Base-by-base conservation (phyloP, 2,797 vertebrate genomes). In the Odontamblyopus lacepedii region DNA sequence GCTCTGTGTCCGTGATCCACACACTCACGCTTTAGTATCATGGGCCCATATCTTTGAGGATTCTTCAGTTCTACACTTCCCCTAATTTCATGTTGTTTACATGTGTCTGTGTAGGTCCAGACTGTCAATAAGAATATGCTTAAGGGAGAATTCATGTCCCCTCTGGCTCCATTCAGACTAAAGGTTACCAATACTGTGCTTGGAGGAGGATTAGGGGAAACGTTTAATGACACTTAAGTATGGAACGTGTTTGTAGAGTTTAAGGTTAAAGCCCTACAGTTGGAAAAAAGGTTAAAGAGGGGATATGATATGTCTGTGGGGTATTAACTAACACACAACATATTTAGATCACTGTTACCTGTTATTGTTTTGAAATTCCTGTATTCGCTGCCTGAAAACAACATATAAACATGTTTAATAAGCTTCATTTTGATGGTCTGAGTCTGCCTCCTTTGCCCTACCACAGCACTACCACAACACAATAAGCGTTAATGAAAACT, bases 181-280 rank as follows among this genome's bases (percentile, higher is more conserved):
- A 76, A 63, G 75, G 80, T 87, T 83, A 78, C 75, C 63, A 26
- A 71, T 81, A 73, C 72, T 69, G 18, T 80, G 77, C 77, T 80
- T 69, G 44, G 80, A 89, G 50, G 81, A 90, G 81, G 81, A 87
- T 86, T 87, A 83, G 78, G 69, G 67, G 56, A 79, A 82, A 80
- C 73, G 72, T 81, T 88, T 69, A 89, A 88, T 87, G 87, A 89
- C 87, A 86, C 81, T 87, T 84, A 81, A 85, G 76, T 35, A 77
- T 71, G 66, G 78, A 79, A 83, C 87, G 85, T 73, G 78, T 74
- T 23, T 26, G 55, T 82, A 13, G 69, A 70, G 76, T 77, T 78
- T 66, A 78, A 81, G 76, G 50, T 72, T 60, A 68, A 73, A 56
- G 41, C 69, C 71, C 80, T 73, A 53, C 50, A 63, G 59, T 62